phyloP scores from a whole-genome alignment of 2,113 vertebrate species.

The Antennarius striatus region DNA sequence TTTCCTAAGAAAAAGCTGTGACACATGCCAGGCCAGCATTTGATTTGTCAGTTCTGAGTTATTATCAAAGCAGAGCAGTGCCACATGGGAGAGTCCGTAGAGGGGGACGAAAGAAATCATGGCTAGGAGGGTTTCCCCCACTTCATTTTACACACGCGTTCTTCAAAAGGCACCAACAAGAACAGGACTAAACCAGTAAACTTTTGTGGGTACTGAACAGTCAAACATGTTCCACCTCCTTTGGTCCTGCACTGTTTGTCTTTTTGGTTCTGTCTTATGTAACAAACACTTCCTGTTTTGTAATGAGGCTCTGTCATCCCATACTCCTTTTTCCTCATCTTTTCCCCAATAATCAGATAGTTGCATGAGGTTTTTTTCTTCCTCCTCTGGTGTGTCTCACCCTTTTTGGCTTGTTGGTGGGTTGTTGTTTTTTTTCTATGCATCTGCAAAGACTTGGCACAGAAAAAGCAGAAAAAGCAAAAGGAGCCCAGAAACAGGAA shows the following conservation, averaged over 20 bases:
- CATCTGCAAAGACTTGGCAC: no score
- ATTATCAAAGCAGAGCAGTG: no score
- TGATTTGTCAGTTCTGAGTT: no score
- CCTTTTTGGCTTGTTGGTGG: background rate
- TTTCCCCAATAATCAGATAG: background rate
- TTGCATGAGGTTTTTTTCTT: background rate
- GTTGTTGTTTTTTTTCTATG: background rate
- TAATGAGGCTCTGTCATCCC: constrained; percentile 24
- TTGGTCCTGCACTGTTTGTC: constrained; percentile 5
- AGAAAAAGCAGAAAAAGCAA: background rate
- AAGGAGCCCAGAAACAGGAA: constrained; percentile 71
- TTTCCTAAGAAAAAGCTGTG: no score
- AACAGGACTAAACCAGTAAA: background rate
- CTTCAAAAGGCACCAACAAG: background rate
- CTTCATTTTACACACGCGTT: no score
- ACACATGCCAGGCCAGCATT: no score
- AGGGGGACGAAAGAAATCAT: no score
- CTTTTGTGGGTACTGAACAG: constrained; percentile 10
- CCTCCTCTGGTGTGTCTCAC: background rate
- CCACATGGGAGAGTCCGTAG: no score
- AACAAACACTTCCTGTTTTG: constrained; percentile 72
- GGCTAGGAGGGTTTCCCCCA: no score
- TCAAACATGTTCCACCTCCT: constrained; percentile 11
- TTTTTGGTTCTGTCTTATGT: constrained; percentile 40
- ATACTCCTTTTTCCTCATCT: background rate